Evolutionary conservation across 2,888 invertebrate genomes (phyloP), one percentile per base, ranked within the genome.

Genomic region (Lycia hirtaria): DNA sequence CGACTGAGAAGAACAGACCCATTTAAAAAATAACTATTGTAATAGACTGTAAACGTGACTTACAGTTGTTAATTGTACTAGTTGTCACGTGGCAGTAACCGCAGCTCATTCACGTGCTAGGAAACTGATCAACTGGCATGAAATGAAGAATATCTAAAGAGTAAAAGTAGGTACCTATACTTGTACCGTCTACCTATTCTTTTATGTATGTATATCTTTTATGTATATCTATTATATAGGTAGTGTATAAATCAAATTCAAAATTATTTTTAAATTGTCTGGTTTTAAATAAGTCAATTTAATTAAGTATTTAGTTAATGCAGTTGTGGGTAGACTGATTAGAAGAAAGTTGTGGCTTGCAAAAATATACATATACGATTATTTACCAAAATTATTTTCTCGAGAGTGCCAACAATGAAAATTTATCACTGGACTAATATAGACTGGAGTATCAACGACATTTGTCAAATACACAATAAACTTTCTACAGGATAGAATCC

Each of bases 31-130:
- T 10, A 37, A 26, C 26, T 17, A n/a, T 17, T 37, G 2, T 17
- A 17, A 0, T 15, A 19, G 9, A 37, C 3, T 40, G 40, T 10
- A 41, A 41, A 47, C 45, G 45, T 47, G 45, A 47, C 22, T 19
- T 12, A 5, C 22, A 17, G 17, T n/a, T 5, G 10, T 4, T 14
- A 35, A 15, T 26, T 38, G 10, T 35, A 35, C 35, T 5, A 37
- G 44, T 20, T 49, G 50, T 49, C 58, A 59, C 53, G 58, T 59
- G 45, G 22, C 17, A 50, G n/a, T 12, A n/a, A 45, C 15, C 47
- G 24, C 47, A 24, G n/a, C n/a, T 24, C 15, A 9, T 6, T 35
- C 35, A 35, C 47, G 35, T 47, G 47, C 35, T 4, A 14, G 1
- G 24, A 3, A 28, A 17, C 19, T 10, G 35, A 17, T 35, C 17